Base-by-base conservation (phyloP, 2,888 invertebrate genomes). In the Saturnia japonica region DNA sequence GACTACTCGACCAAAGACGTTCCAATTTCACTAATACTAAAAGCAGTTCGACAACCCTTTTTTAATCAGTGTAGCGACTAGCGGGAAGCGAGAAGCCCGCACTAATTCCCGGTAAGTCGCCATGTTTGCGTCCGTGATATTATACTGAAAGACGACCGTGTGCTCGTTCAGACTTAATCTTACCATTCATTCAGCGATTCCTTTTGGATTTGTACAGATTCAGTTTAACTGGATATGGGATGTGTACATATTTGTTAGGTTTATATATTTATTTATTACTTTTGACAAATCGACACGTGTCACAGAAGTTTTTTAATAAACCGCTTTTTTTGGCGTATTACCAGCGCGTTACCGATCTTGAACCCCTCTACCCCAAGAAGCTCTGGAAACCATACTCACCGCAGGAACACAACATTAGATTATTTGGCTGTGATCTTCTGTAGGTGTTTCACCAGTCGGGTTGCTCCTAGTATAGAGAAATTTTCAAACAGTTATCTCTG, bases 91-190 rank as follows among this genome's bases (percentile, higher is more conserved):
- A 25, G 57, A 71, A 71, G 25, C 69, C 67, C 67, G 71, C 74
- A 72, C 79, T 79, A 80, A 79, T 79, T 73, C 78, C 72, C 60
- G 60, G 67, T 74, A 76, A 81, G 70, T 68, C 74, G 51, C 66
- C 70, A 72, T 81, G 73, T 80, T 79, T 78, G 73, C 72, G 70
- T 72, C 72, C 69, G 47, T 74, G 75, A 70, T 72, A 72, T 72
- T 73, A 76, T 71, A 67, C 69, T 73, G 73, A 71, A 67, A 54
- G 66, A 72, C 71, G 68, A 68, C 68, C 54, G 68, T 72, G 67
- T 73, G 72, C 71, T 60, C 68, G 73, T 25, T 72, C 62, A 60
- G 57, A 73, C 74, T 54, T 73, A 77, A 74, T 73, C 74, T 73
- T 51, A 34, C 69, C 62, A 70, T 74, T 74, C 72, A 73, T 74